Base-by-base conservation (phyloP, 2,113 vertebrate species). In the Phalacrocorax aristotelis region DNA sequence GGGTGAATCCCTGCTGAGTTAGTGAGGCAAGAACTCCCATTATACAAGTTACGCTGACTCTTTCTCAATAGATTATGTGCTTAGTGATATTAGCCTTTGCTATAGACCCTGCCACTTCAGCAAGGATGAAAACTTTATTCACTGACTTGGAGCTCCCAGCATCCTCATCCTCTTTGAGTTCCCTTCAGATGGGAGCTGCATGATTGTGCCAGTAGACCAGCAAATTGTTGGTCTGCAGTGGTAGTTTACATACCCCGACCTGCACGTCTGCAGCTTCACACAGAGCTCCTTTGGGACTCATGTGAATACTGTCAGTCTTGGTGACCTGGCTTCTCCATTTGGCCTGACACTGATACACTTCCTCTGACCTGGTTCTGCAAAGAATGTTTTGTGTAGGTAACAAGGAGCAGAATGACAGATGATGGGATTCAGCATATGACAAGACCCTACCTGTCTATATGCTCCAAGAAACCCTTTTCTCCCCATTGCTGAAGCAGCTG, bases 401-500 rank as follows among this genome's bases (percentile, higher is more conserved):
- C 12, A 60, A 82, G 23, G 12, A 82, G 48, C 17, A 84, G 64
- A 89, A 62, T 64, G 21, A 68, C 6, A 82, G 57, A 42, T 21
- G 13, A 87, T 46, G 18, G 14, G 19, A 55, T 71, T 75, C 57
- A 61, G 42, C 42, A 61, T 13, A 51, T 11, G 34, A 52, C 13
- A 52, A 76, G 58, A 83, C 13, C 79, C 49, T 98, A 99, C 99
- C 98, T 97, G 29, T 99, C 98, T 70, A 98, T 70, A 18, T 99
- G 99, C 55, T 98, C 98, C 95, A 99, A 96, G 96, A 99, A 99
- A 49, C 99, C 99, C 3, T 99, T 98, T 93, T 98, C 97, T 87
- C 99, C 99, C 99, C 99, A 99, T 12, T 97, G 97, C 51, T 99
- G 97, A 85, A 99, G 97, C 88, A 99, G 97, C 94, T 99, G 98